Conservation (phyloP, 2,113 vertebrate species). For the Rhombomys opimus region DNA sequence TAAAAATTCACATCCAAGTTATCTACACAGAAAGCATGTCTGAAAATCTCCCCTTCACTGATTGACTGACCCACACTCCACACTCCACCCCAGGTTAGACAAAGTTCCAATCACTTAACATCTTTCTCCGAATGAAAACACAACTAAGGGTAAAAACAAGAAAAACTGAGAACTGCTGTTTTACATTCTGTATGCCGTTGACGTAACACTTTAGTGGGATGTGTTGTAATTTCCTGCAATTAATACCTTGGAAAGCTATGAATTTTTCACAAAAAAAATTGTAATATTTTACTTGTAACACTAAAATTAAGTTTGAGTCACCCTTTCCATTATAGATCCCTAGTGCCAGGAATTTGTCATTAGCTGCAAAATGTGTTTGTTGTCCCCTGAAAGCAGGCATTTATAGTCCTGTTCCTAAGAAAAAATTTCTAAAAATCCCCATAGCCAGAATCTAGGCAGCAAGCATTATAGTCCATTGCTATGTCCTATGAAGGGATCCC, state of each 20-base stretch:
- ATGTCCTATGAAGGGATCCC: constrained; percentile 38
- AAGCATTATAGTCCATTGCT: constrained; percentile 60
- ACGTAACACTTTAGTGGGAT: constrained; percentile 88
- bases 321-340: constrained; percentile 86
- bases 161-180: constrained; percentile 85
- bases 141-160: constrained; percentile 82
- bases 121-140: constrained; percentile 81
- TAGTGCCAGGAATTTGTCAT: constrained; percentile 82
- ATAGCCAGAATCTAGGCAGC: constrained; percentile 45
- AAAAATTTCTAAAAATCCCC: constrained; percentile 56
- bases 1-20: neutral
- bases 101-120: constrained; percentile 78
- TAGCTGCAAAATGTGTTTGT: constrained; percentile 77
- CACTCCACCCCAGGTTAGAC: constrained; percentile 58
- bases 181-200: constrained; percentile 83
- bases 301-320: constrained; percentile 88
- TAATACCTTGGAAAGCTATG: constrained; percentile 87
- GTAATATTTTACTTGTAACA: constrained; percentile 85
- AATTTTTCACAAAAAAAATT: constrained; percentile 83
- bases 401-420: constrained; percentile 46
- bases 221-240: constrained; percentile 91
- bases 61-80: constrained; percentile 34
- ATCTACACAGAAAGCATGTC: neutral
- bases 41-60: constrained; percentile 3
- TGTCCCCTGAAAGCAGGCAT: constrained; percentile 76